These are phyloP conservation scores for Nannobrachium achirus DNA, from an alignment of 2,113 vertebrate genomes.

Conservation along the genomic window DNA sequence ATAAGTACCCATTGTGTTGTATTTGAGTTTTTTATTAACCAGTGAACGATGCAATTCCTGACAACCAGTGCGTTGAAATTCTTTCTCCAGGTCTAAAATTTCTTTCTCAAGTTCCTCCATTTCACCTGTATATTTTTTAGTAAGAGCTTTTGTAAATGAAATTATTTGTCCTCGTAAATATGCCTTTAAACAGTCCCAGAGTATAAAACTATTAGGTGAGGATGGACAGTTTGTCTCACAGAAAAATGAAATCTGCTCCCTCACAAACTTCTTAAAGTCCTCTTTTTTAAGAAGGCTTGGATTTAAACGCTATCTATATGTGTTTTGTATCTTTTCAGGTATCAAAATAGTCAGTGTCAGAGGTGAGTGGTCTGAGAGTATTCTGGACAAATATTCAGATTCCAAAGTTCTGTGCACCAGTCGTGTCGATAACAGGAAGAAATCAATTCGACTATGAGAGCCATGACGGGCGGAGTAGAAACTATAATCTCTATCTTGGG, in stretches of 20 bases:
- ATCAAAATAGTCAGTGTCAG: slow-evolving; percentile 6
- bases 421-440: not conserved
- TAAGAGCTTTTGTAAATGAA: slow-evolving; percentile 9
- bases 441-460: not conserved
- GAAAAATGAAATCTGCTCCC: too few relatives aligned
- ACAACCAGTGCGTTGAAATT: not conserved
- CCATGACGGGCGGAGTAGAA: not conserved
- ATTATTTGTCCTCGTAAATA: slow-evolving; percentile 24
- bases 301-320: slow-evolving; percentile 5
- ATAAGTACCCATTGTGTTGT: slow-evolving; percentile 23
- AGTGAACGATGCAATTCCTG: slow-evolving; percentile 8
- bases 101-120: slow-evolving; percentile 12
- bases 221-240: too few relatives aligned
- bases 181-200: slow-evolving; percentile 20
- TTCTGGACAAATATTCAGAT: slow-evolving; percentile 1
- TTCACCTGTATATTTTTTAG: slow-evolving; percentile 11
- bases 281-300: not conserved
- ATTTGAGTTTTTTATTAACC: slow-evolving; percentile 16
- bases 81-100: slow-evolving; percentile 7
- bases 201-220: slow-evolving; percentile 7
- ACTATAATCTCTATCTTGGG: not conserved
- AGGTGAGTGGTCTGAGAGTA: not conserved
- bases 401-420: not conserved
- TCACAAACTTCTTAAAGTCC: not conserved
- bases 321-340: not conserved